Base-by-base conservation (phyloP, 2,797 vertebrate species). In the Heliangelus exortis region DNA sequence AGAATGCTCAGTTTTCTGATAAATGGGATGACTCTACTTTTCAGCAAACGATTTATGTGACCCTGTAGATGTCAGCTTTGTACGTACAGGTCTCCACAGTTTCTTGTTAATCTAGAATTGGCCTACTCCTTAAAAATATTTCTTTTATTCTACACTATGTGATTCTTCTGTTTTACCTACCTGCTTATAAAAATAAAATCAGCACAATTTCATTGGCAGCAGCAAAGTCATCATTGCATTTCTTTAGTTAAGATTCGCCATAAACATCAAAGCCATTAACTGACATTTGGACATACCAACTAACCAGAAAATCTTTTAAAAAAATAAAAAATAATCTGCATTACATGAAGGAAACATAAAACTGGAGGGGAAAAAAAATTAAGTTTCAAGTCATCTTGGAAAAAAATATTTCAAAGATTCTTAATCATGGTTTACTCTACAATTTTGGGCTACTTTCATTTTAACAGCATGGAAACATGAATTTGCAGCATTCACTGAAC, bases 111-210 rank as follows among this genome's bases (percentile, higher is more conserved):
- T 31, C 22, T 45, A 72, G 41, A 76, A 17, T 19, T 89, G 12
- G 68, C 7, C 21, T 43, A 73, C 4, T 25, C 34, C 11, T 69
- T 86, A 79, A 17, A 55, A 83, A 77, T 26, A 29, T 3, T n/a
- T 73, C 15, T 20, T 79, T 84, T 47, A 75, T 73, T 31, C 21
- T 84, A 41, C 20, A 19, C 17, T 59, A 18, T 41, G 48, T 22
- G 9, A 69, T 73, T 82, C 8, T 63, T 84, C 54, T 85, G 51
- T 58, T 89, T 58, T 81, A 55, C 68, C 55, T 68, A 72, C 20
- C 17, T 68, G 48, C 28, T 92, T 76, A 58, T 26, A 81, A 87
- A 95, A 93, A 84, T 69, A 80, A 78, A 62, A 67, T 39, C 54
- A 78, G 28, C 58, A 54, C n/a, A 75, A 80, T 72, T 89, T 91